phyloP scores from a whole-genome alignment of 2,113 vertebrate species.

The Dryoscopus gambensis region DNA sequence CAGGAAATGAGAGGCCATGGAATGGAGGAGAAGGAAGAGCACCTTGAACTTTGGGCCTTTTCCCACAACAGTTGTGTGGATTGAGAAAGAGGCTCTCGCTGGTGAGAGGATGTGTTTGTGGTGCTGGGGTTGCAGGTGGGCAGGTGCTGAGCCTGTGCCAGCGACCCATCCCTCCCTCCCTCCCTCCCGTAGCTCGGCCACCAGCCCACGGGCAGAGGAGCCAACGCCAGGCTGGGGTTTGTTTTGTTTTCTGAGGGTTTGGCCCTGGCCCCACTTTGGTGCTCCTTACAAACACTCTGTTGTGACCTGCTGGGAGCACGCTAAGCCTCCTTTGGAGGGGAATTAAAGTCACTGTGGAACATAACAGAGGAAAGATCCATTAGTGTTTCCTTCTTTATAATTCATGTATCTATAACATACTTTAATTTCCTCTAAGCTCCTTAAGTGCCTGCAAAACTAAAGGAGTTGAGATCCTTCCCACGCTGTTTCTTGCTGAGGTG shows the following conservation, averaged over 20 bases:
- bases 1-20: rapidly evolving
- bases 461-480: background rate
- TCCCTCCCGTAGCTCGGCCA: rapidly evolving
- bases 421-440: conserved; percentile 10
- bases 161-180: background rate
- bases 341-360: background rate
- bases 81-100: background rate
- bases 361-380: background rate
- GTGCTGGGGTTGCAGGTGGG: background rate
- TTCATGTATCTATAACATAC: background rate
- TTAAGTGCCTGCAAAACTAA: background rate
- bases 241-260: background rate
- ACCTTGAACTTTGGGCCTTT: background rate
- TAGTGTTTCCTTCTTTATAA: background rate
- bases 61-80: rapidly evolving
- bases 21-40: background rate
- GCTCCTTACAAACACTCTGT: background rate
- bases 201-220: background rate
- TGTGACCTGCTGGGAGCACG: background rate
- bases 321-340: background rate
- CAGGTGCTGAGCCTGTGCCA: rapidly evolving
- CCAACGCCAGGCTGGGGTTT: rapidly evolving
- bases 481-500: background rate
- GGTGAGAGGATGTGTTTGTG: background rate
- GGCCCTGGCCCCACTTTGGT: rapidly evolving